Conservation (phyloP, 2,888 invertebrate genomes). For the Phania funesta region DNA sequence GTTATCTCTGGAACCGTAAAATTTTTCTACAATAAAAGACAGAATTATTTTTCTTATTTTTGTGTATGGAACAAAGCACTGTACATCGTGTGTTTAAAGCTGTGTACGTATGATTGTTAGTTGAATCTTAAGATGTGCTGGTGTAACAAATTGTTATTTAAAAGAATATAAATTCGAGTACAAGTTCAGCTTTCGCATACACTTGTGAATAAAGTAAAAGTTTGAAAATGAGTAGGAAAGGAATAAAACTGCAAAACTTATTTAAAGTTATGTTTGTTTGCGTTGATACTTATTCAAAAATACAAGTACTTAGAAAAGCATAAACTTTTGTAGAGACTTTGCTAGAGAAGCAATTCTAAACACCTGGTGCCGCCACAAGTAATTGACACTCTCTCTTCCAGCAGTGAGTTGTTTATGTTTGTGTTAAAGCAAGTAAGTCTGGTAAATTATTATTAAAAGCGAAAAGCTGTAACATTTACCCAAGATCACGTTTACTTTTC, state of each 20-base stretch:
- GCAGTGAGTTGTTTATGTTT: not conserved
- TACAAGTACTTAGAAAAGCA: constrained; percentile 7
- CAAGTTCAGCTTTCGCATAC: not conserved
- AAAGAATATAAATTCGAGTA: not conserved
- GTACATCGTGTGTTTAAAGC: not conserved
- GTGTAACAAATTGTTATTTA: constrained; percentile 36
- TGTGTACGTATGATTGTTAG: not conserved
- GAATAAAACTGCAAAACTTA: constrained; percentile 33
- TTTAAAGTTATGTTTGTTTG: constrained; percentile 33
- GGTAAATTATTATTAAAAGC: constrained; percentile 21
- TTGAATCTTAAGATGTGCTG: constrained; percentile 37
- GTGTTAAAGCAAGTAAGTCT: not conserved
- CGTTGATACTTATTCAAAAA: not conserved
- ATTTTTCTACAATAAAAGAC: too few relatives aligned
- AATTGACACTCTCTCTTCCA: constrained; percentile 32
- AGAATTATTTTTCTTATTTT: too few relatives aligned
- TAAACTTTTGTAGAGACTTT: not conserved
- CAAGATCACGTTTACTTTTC: constrained; percentile 48
- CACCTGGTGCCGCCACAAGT: constrained; percentile 36
- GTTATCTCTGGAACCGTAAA: too few relatives aligned
- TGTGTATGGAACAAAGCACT: not conserved
- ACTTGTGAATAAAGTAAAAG: not conserved
- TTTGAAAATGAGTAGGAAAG: constrained; percentile 2
- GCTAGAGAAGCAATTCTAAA: constrained; percentile 11
- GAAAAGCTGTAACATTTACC: constrained; percentile 33